phyloP scores from a whole-genome alignment of 2,888 invertebrate genomes.

The Sphinx pinastri region DNA sequence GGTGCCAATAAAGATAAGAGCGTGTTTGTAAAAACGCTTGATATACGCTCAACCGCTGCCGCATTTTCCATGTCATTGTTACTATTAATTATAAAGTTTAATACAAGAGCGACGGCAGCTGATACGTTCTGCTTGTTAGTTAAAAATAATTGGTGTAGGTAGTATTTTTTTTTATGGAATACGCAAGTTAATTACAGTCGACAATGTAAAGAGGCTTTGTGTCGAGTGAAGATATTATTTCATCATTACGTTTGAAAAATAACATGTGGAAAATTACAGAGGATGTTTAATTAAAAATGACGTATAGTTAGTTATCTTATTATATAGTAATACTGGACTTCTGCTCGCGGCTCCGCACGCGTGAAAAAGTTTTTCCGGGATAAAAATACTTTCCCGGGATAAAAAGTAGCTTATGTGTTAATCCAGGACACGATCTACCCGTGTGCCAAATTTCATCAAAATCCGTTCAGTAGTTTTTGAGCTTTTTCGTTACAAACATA shows the following conservation, averaged over 20 bases:
- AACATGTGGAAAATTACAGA: background rate
- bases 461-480: too few relatives aligned
- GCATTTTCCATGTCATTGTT: conserved; percentile 12
- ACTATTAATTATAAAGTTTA: conserved; percentile 24
- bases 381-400: too few relatives aligned
- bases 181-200: conserved; percentile 23
- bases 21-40: background rate
- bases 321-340: too few relatives aligned
- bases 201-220: conserved; percentile 39
- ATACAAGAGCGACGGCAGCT: conserved; percentile 5
- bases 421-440: too few relatives aligned
- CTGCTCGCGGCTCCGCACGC: too few relatives aligned
- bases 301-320: too few relatives aligned
- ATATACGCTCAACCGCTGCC: background rate
- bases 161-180: conserved; percentile 19
- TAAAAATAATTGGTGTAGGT: conserved; percentile 45
- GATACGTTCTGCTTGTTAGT: conserved; percentile 37
- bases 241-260: background rate
- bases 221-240: conserved; percentile 5
- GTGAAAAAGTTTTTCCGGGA: too few relatives aligned
- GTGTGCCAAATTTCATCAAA: too few relatives aligned
- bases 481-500: too few relatives aligned
- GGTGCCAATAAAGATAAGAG: too few relatives aligned
- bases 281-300: too few relatives aligned
- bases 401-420: too few relatives aligned